These are phyloP conservation scores for Lampris incognitus DNA, from an alignment of 2,113 vertebrate species.

Conservation along the genomic window DNA sequence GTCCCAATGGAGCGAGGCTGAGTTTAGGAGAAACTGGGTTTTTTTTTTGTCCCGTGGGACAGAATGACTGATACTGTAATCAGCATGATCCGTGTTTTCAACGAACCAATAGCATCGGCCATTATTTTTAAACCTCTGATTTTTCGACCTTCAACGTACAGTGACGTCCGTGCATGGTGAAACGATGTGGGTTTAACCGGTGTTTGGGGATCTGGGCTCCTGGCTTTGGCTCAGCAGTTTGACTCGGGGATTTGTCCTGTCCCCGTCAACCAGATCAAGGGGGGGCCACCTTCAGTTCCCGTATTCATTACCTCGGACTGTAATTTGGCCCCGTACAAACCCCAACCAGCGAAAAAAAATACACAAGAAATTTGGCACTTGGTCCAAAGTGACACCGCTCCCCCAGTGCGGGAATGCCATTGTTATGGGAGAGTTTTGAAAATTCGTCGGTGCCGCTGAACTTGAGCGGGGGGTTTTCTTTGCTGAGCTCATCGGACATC, in stretches of 20 bases:
- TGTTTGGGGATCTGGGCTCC: conserved; percentile 8
- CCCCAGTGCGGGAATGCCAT: conserved; percentile 31
- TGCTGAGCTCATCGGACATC: conserved; percentile 36
- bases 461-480: conserved; percentile 41
- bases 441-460: conserved; percentile 34
- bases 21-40: no score
- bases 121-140: not conserved
- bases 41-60: not conserved
- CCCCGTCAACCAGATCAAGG: conserved; percentile 9
- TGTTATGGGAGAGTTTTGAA: conserved; percentile 2
- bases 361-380: no score
- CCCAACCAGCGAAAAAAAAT: no score
- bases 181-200: not conserved
- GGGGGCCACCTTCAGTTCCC: conserved; percentile 14
- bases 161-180: not conserved
- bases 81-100: not conserved
- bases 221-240: conserved; percentile 45
- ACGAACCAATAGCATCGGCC: not conserved
- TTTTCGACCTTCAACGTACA: not conserved
- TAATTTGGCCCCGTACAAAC: not conserved
- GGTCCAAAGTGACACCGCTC: not conserved
- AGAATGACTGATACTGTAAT: not conserved
- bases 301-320: not conserved
- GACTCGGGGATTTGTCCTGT: conserved; percentile 9
- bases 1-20: no score